Conservation (phyloP, 2,888 invertebrate species). For the Diarsia rubi region DNA sequence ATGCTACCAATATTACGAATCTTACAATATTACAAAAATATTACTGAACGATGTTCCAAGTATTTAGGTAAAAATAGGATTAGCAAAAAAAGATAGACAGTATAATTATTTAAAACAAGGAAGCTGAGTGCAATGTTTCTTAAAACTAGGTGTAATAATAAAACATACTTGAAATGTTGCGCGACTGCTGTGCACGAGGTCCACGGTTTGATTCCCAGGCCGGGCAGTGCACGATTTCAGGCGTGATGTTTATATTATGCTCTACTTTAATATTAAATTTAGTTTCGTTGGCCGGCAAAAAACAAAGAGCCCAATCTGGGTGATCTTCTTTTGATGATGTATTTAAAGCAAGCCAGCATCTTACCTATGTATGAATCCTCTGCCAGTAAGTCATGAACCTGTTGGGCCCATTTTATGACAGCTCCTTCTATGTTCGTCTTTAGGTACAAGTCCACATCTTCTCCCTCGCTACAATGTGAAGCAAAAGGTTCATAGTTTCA, state of each 20-base stretch:
- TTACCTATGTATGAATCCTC: conserved; percentile 93
- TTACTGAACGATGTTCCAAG: too few relatives aligned
- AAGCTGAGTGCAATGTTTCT: not conserved
- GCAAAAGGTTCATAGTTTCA: not conserved
- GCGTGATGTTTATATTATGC: too few relatives aligned
- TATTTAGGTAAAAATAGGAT: not conserved
- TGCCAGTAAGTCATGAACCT: conserved; percentile 94
- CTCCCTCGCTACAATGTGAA: conserved; percentile 85
- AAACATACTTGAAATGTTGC: too few relatives aligned
- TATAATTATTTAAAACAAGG: not conserved
- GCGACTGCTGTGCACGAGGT: too few relatives aligned
- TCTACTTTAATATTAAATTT: too few relatives aligned
- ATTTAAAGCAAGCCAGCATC: not conserved
- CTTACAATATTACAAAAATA: not conserved
- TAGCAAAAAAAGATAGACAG: not conserved
- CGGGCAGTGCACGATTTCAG: too few relatives aligned
- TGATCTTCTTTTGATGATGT: not conserved
- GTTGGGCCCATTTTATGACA: conserved; percentile 96
- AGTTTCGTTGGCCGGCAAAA: too few relatives aligned
- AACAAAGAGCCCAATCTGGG: too few relatives aligned
- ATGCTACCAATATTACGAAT: conserved; percentile 78
- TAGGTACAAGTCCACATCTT: conserved; percentile 92
- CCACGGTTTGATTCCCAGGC: too few relatives aligned
- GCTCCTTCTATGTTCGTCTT: conserved; percentile 96
- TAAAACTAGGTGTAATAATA: too few relatives aligned